Base-by-base conservation (phyloP, 2,113 vertebrate species). In the Pseudorhombus dupliciocellatus region DNA sequence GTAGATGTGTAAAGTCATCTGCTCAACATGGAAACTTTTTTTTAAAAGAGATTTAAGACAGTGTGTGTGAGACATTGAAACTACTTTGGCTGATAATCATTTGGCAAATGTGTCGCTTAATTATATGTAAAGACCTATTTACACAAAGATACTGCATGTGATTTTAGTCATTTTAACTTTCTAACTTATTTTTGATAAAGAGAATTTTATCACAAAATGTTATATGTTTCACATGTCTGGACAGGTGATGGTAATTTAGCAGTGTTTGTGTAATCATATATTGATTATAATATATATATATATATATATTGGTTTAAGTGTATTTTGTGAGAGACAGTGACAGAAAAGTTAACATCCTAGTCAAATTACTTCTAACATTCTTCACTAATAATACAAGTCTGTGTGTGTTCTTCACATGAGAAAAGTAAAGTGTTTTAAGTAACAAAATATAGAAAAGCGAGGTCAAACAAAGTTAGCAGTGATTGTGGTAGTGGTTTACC, bases 401-500 rank as follows among this genome's bases (percentile, higher is more conserved):
- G 8, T n/a, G 12, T 48, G 46, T 50, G 46, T 4, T n/a, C 2
- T 20, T 50, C 21, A n/a, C 14, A 5, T 21, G 46, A 28, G 3
- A 37, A 53, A 31, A 5, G 0, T 10, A 16, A 25, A 26, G 21
- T 20, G 54, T 37, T 50, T 40, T 50, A 48, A 11, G 11, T 11
- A 37, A 37, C 26, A 2, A 5, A 52, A 34, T 37, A 40, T 9
- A 59, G 5, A 24, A 59, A 16, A 16, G 54, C 26, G 20, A 75
- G 6, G 59, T 73, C 56, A 79, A 57, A 48, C 16, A 62, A 70
- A 66, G 52, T n/a, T n/a, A n/a, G n/a, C n/a, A n/a, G n/a, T n/a
- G n/a, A n/a, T n/a, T n/a, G n/a, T n/a, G n/a, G 14, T 60, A 1
- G 28, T 51, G 28, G 12, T 14, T 55, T 5, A 26, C 8, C 28